These are phyloP conservation scores for Aphaenogaster rudis DNA, from an alignment of 1,140 invertebrate genomes.

Conservation along the genomic window DNA sequence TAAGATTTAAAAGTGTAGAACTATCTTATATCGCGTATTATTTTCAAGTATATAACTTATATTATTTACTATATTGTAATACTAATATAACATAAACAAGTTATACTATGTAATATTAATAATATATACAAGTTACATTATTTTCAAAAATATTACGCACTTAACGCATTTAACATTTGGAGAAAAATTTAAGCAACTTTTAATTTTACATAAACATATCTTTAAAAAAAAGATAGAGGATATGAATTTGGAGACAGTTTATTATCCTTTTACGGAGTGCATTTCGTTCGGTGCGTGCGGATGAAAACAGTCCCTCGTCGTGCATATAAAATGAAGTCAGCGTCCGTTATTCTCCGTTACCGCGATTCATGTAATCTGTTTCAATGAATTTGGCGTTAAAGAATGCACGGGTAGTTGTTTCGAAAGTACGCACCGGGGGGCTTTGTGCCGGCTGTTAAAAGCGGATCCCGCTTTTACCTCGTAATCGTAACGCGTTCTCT, in stretches of 20 bases:
- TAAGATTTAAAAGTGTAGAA: background rate
- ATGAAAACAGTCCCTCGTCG: background rate
- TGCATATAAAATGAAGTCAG: background rate
- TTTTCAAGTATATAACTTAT: no score
- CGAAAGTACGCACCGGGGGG: constrained; percentile 22
- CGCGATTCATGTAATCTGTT: constrained; percentile 46
- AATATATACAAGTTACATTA: no score
- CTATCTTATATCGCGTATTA: background rate
- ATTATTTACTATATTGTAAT: no score
- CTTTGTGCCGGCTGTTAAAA: constrained; percentile 57
- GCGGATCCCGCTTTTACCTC: constrained; percentile 56
- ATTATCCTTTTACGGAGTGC: background rate
- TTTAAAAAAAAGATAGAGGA: background rate
- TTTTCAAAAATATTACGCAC: no score
- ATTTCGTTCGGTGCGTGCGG: background rate
- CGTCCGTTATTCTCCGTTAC: constrained; percentile 34
- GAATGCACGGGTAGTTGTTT: constrained; percentile 56
- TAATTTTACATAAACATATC: background rate
- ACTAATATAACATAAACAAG: no score
- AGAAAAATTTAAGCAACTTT: background rate
- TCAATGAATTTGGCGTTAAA: constrained; percentile 62
- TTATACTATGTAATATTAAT: no score
- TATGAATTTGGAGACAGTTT: background rate
- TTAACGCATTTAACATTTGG: background rate
- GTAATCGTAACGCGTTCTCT: constrained; percentile 38